Percentiles rank a stretch among this genome's conserved stretches.
Evolutionary conservation across 2,797 vertebrate genomes (phyloP).

Genomic region (Thalassophryne amazonica): DNA sequence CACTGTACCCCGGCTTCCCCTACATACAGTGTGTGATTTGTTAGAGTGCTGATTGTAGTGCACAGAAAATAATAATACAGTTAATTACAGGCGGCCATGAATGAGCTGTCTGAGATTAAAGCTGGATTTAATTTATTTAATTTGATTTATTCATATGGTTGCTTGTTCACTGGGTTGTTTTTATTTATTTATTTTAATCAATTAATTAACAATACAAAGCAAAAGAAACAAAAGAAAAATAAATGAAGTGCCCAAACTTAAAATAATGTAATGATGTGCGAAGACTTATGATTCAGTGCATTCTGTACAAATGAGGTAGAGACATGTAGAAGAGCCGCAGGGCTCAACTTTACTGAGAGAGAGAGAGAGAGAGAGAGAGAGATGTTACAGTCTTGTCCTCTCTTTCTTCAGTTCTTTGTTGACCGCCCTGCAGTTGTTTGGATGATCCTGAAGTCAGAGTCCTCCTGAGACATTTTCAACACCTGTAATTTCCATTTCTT

Average conservation of each 20-base stretch:
- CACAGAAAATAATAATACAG: too few species aligned
- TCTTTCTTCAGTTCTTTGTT: not conserved
- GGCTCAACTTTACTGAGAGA: not conserved
- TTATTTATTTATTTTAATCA: too few species aligned
- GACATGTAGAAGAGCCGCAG: constrained; percentile 5
- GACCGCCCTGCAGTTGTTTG: not conserved
- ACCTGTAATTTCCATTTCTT: fast-evolving
- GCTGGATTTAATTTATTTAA: too few species aligned
- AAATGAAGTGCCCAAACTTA: too few species aligned
- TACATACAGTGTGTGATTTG: too few species aligned
- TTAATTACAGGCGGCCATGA: not conserved
- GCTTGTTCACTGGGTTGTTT: too few species aligned
- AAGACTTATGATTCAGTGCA: constrained; percentile 2
- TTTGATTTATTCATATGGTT: too few species aligned
- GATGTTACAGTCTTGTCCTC: not conserved
- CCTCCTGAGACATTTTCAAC: not conserved
- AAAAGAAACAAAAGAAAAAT: not conserved
- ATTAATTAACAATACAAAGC: too few species aligned
- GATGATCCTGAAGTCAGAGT: not conserved
- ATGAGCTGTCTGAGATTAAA: too few species aligned
- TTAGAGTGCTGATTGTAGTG: too few species aligned
- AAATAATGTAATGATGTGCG: not conserved
- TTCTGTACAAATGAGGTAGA: constrained; percentile 6
- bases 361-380: not conserved
- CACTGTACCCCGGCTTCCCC: too few species aligned